Conservation (phyloP, 2,113 vertebrate genomes). For the Hyperoodon ampullatus region DNA sequence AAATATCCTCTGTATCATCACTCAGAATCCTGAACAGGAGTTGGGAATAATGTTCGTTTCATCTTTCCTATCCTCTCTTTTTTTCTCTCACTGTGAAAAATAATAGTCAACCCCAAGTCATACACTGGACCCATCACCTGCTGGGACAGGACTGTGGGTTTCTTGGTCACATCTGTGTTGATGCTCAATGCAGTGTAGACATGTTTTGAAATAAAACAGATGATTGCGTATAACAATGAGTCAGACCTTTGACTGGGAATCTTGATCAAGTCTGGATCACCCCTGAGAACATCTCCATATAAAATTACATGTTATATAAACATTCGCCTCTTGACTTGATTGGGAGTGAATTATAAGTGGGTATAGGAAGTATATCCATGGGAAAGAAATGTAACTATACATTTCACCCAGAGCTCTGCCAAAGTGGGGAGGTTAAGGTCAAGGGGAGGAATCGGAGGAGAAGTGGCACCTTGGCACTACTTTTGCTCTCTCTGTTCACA, state of each 20-base stretch:
- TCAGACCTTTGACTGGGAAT: constrained; percentile 8
- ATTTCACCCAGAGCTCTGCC: background rate
- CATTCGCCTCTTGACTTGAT: background rate
- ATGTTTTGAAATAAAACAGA: constrained; percentile 68
- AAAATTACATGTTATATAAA: background rate
- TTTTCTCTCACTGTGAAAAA: background rate
- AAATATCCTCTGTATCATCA: background rate
- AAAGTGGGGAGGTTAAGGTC: background rate
- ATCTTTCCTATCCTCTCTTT: background rate
- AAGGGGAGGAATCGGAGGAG: background rate
- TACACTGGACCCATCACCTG: constrained; percentile 66
- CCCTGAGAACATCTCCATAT: background rate
- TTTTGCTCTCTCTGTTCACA: background rate
- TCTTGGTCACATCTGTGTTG: constrained; percentile 57
- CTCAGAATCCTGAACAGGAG: background rate
- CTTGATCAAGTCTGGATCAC: background rate
- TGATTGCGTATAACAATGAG: background rate
- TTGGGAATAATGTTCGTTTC: background rate
- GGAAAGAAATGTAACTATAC: background rate
- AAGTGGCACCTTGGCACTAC: background rate
- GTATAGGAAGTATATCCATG: accelerated
- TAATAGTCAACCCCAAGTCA: background rate
- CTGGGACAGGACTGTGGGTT: constrained; percentile 69
- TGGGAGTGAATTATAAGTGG: background rate
- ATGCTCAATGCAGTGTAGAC: constrained; percentile 49